Percentiles rank a stretch among this genome's conserved stretches.
Evolutionary conservation across 2,113 vertebrate species (phyloP).

Genomic region (Mola mola): DNA sequence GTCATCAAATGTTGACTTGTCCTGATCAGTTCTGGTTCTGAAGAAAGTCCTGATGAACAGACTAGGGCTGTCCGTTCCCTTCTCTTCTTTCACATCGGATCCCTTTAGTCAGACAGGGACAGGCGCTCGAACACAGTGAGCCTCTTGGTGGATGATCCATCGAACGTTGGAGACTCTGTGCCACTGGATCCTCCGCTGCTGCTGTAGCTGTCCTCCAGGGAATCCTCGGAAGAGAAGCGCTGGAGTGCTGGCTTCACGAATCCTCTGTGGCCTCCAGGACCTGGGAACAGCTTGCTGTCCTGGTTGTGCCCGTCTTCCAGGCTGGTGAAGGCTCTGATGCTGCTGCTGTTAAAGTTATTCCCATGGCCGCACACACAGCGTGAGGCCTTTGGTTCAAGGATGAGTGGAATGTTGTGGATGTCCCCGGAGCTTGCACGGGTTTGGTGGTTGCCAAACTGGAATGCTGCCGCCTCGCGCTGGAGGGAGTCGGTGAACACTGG

Average conservation of each 20-base stretch:
- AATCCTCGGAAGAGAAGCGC: slow-evolving; percentile 88
- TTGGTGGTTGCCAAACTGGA: slow-evolving; percentile 77
- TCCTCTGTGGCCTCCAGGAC: slow-evolving; percentile 25
- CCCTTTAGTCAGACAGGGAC: slow-evolving; percentile 85
- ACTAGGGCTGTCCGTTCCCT: slow-evolving; percentile 24
- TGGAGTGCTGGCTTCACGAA: slow-evolving; percentile 71
- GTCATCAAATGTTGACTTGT: slow-evolving; percentile 54
- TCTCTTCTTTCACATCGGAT: slow-evolving; percentile 16
- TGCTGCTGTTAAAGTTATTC: slow-evolving; percentile 65
- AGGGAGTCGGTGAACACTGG: slow-evolving; percentile 74
- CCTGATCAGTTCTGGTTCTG: slow-evolving; percentile 53
- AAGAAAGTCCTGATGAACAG: slow-evolving; percentile 38
- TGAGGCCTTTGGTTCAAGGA: slow-evolving; percentile 71
- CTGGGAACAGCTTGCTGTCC: slow-evolving; percentile 40
- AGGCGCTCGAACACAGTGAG: slow-evolving; percentile 90
- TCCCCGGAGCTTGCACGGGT: slow-evolving; percentile 75
- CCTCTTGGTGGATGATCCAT: slow-evolving; percentile 73
- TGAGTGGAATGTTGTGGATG: slow-evolving; percentile 77
- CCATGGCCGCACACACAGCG: slow-evolving; percentile 83
- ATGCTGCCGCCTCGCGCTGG: slow-evolving; percentile 64
- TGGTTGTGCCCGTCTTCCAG: slow-evolving; percentile 57
- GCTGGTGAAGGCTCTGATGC: slow-evolving; percentile 43
- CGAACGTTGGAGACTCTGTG: slow-evolving; percentile 87
- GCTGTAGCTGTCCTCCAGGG: slow-evolving; percentile 89
- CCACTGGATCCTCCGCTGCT: slow-evolving; percentile 88